Evolutionary conservation across 2,888 invertebrate genomes (phyloP).

Genomic region (Drosophila stalkeri): DNA sequence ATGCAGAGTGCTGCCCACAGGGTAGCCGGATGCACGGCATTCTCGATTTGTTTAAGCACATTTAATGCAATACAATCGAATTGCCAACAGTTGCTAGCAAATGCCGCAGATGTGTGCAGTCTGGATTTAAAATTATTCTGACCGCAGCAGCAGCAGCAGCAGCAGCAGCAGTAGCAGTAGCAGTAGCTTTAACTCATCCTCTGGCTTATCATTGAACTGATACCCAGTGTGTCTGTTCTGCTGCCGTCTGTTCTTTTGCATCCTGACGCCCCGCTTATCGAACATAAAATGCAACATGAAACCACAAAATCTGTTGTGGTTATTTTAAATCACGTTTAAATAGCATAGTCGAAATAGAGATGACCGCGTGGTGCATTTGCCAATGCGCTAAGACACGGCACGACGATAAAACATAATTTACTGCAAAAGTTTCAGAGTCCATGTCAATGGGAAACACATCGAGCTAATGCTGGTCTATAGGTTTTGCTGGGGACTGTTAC

Average conservation of each 20-base stretch:
- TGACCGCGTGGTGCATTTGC: slow-evolving; percentile 1
- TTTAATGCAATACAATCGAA: slow-evolving; percentile 21
- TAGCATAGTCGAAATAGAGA: slow-evolving; percentile 30
- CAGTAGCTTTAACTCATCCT: slow-evolving; percentile 12
- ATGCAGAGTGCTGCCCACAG: neutral
- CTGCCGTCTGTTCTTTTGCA: slow-evolving; percentile 27
- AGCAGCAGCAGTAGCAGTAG: slow-evolving; percentile 21
- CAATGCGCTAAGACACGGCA: neutral
- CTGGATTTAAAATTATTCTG: slow-evolving; percentile 63
- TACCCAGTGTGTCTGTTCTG: slow-evolving; percentile 41
- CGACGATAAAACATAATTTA: neutral
- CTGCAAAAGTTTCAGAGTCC: neutral
- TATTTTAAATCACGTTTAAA: slow-evolving; percentile 77
- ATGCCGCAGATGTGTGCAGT: slow-evolving; percentile 36
- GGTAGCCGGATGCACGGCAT: neutral
- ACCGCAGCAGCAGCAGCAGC: slow-evolving; percentile 36
- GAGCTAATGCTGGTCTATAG: no score
- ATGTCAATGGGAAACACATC: neutral
- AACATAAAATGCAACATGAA: slow-evolving; percentile 72
- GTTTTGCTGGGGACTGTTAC: no score
- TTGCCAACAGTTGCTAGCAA: slow-evolving; percentile 17
- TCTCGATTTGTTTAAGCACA: neutral
- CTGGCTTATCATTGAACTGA: slow-evolving; percentile 25
- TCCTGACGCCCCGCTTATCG: slow-evolving; percentile 61
- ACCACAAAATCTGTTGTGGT: slow-evolving; percentile 77